Base-by-base conservation (phyloP, 2,797 vertebrate genomes). In the Spatula clypeata region DNA sequence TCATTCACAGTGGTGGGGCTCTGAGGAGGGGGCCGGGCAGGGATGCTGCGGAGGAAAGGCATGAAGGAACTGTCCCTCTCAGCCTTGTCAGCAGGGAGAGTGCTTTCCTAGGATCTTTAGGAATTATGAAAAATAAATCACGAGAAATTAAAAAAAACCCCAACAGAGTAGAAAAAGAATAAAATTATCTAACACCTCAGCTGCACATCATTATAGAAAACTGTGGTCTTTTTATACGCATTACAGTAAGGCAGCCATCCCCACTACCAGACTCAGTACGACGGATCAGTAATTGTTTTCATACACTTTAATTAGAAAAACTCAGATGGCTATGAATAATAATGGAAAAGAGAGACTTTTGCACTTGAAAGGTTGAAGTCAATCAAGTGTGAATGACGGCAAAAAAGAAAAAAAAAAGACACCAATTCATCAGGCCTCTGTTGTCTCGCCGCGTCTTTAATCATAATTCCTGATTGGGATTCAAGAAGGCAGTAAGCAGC, bases 351-450 rank as follows among this genome's bases (percentile, higher is more conserved):
- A 98, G 96, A 97, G 98, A 98, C 97, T 98, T 99, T 98, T 98
- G 98, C 98, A 98, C 98, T 98, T 98, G 97, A 99, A 99, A 99
- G 98, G 98, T 98, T 99, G 98, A 98, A 99, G 98, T 98, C 98
- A 98, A 98, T 99, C 98, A 98, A 99, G 98, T 98, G 98, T 99
- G 98, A 99, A 99, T 98, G 98, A 99, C 98, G 98, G 98, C 97
- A 98, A 98, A 97, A 98, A 98, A 98, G 95, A 93, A 95, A 96
- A 93, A 97, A 97, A 97, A 96, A 96, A 98, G 98, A 98, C 98
- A 98, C 98, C 98, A 98, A 98, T 98, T 98, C 98, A 99, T 98
- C 98, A 98, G 98, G 98, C 98, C 97, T 97, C 98, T 99, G 98
- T 99, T 99, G 99, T 99, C 98, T 98, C 97, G 96, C 97, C 90